Base-by-base conservation (phyloP, 2,797 vertebrate species). In the Ctenopoma multispine region DNA sequence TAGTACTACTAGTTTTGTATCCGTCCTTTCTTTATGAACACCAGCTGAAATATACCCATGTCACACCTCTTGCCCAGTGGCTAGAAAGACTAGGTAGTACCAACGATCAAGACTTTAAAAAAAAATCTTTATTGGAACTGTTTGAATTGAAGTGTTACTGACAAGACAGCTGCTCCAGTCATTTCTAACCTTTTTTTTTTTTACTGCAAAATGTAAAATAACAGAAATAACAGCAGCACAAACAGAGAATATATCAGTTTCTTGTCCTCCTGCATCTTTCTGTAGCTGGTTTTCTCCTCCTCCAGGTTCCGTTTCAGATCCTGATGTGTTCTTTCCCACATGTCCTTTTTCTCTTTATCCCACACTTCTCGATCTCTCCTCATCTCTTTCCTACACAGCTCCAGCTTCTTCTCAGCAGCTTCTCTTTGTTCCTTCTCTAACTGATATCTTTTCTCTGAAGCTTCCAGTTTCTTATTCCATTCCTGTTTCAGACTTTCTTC, bases 401-500 rank as follows among this genome's bases (percentile, higher is more conserved):
- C 57, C 62, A 71, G 23, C 11, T 44, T 43, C 44, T 6, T 72
- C 6, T 66, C 51, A 14, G 17, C 27, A 1, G 0, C 58, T 53
- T 68, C 24, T 5, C 46, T 63, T 41, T 40, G n/a, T 24, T 67
- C 27, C 49, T 7, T 31, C n/a, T 69, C 57, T 7, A 5, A 55
- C 0, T 50, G 8, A 0, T 40, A 47, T 10, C 17, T 73, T 21
- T 62, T 48, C 36, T 79, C 69, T 0, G n/a, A 57, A 11, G 20
- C 49, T 21, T 72, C 43, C 8, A 56, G 21, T 64, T 84, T 72
- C n/a, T 4, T 9, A 47, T 18, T 23, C 63, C 56, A 62, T 0
- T 82, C 76, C 29, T 57, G 56, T 17, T 20, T 44, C 8, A 20
- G n/a, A 44, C 2, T 10, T 44, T 80, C 66, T 10, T 79, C 77